Percentiles rank a stretch among this genome's conserved stretches.
Conservation (phyloP, 2,797 vertebrate genomes). For the Crenichthys baileyi region DNA sequence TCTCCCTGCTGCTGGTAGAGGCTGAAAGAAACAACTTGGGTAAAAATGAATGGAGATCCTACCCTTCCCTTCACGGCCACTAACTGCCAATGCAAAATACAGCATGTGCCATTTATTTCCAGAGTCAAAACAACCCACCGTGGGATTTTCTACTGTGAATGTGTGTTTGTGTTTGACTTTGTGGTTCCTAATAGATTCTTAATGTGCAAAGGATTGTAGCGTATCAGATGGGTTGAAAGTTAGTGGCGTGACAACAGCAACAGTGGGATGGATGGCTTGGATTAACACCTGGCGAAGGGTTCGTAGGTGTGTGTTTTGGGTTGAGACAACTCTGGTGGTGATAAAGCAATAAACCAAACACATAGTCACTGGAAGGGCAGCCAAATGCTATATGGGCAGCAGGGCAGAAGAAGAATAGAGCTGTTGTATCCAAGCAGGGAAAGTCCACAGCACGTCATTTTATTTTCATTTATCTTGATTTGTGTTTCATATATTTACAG, state of each 20-base stretch:
- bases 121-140: slow-evolving; percentile 77
- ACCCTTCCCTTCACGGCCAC: slow-evolving; percentile 74
- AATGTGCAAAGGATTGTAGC: slow-evolving; percentile 74
- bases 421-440: slow-evolving; percentile 54
- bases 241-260: slow-evolving; percentile 72
- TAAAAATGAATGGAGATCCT: slow-evolving; percentile 69
- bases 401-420: slow-evolving; percentile 61
- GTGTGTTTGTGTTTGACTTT: slow-evolving; percentile 40
- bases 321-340: slow-evolving; percentile 36
- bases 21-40: slow-evolving; percentile 42
- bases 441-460: slow-evolving; percentile 7
- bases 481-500: slow-evolving; percentile 13
- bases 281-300: slow-evolving; percentile 76
- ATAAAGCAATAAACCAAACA: slow-evolving; percentile 68
- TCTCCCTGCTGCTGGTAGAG: slow-evolving; percentile 65
- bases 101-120: slow-evolving; percentile 76
- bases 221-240: slow-evolving; percentile 58
- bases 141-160: slow-evolving; percentile 25
- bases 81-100: slow-evolving; percentile 75
- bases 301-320: slow-evolving; percentile 25
- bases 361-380: slow-evolving; percentile 59
- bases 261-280: slow-evolving; percentile 69
- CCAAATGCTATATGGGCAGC: slow-evolving; percentile 58
- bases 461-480: slow-evolving; percentile 4
- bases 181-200: slow-evolving; percentile 73